Base-by-base conservation (phyloP, 1,140 invertebrate species). In the Globodera rostochiensis region DNA sequence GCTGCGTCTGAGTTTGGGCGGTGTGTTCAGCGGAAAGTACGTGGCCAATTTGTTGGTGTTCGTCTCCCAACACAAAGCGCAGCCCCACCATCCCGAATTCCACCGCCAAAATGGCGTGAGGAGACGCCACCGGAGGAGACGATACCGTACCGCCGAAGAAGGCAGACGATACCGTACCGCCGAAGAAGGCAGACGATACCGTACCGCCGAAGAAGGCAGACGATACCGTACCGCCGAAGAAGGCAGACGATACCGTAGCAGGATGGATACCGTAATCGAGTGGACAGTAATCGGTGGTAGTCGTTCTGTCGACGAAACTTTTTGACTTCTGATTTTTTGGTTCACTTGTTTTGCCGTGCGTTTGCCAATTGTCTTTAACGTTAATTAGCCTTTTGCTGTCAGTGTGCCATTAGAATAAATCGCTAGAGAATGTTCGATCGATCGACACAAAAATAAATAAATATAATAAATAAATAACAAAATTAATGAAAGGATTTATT, bases 11-110 rank as follows among this genome's bases (percentile, higher is more conserved):
- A 82, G 74, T 66, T 85, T 81, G 13, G 84, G 86, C 74, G 86
- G 86, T 1, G 74, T 80, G 15, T 88, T 88, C 76, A 74, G 50
- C 25, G 87, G 88, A 25, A 89, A 90, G 79, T 90, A 88, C 73
- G 81, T 90, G 5, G 88, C 88, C 73, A 90, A 90, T 78, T 78
- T 89, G 60, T 67, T 86, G 19, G 80, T 89, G 25, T 85, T 85
- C 78, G 88, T 89, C 13, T 87, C 88, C 11, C 70, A 84, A 79
- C 84, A 87, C 75, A 85, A 60, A 45, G 74, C 77, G n/a, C 84
- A 84, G 8, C 57, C 53, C 64, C 84, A 83, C 57, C 73, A 87
- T 60, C 53, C n/a, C n/a, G 45, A 46, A 9, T 57, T 60, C 13
- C 74, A 84, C 11, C 71, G 84, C 5, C 13, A 64, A 15, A 19